These are phyloP conservation scores for Calliphora vicina DNA, from an alignment of 1,140 invertebrate genomes.

Conservation along the genomic window DNA sequence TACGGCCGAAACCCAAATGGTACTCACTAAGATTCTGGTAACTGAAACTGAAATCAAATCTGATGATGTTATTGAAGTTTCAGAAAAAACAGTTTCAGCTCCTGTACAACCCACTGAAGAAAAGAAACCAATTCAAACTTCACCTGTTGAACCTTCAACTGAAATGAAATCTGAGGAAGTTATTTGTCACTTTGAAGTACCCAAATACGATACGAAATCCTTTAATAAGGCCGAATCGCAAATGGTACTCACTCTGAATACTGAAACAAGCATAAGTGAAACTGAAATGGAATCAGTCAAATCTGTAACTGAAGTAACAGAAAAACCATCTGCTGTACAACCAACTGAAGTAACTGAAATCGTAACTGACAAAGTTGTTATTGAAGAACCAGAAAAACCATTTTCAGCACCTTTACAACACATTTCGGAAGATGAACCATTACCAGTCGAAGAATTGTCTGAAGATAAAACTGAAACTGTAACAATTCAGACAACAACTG, in stretches of 20 bases:
- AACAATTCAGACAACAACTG: neutral
- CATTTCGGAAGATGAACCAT: neutral
- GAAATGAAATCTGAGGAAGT: no score
- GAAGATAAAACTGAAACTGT: neutral
- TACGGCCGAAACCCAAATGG: no score
- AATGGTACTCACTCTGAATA: neutral
- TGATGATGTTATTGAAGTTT: neutral
- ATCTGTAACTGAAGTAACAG: neutral
- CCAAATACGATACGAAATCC: constrained; percentile 6
- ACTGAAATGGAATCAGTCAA: neutral
- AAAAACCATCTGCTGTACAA: neutral
- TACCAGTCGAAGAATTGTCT: neutral
- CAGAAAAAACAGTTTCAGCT: neutral
- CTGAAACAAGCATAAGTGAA: neutral
- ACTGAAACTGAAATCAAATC: neutral
- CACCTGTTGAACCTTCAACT: no score
- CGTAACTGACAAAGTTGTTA: no score
- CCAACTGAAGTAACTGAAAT: no score
- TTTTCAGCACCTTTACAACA: constrained; percentile 35
- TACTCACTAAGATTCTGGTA: no score
- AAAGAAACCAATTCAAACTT: no score
- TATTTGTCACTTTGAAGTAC: constrained; percentile 29
- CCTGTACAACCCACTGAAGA: neutral
- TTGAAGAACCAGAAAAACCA: constrained; percentile 38
- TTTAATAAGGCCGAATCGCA: constrained; percentile 9